Percentiles rank a stretch among this genome's conserved stretches.
phyloP scores from a whole-genome alignment of 2,113 vertebrate species.

The Sinocyclocheilus maitianheensis region DNA sequence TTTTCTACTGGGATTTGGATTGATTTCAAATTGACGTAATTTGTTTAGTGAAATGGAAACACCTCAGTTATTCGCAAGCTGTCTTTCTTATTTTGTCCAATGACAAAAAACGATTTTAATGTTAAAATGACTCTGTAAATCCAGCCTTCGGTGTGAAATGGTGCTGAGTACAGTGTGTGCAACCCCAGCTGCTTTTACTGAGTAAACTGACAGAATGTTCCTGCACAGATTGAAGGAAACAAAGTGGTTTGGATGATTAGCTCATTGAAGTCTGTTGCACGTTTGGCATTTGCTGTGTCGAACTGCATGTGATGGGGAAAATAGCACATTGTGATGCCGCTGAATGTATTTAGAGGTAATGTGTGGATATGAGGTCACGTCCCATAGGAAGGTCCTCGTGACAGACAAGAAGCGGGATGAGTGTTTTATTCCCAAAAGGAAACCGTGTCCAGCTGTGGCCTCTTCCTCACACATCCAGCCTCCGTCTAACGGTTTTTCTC shows the following conservation, averaged over 20 bases:
- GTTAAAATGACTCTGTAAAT: not conserved
- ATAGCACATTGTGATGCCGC: not conserved
- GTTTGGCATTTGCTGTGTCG: conserved; percentile 33
- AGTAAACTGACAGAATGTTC: not conserved
- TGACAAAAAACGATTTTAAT: not conserved
- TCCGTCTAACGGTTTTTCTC: conserved; percentile 57
- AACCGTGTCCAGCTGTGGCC: conserved; percentile 29
- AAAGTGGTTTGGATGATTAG: not conserved
- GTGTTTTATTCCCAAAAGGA: conserved; percentile 1
- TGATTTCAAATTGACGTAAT: not conserved
- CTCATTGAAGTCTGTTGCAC: not conserved
- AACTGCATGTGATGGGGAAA: conserved; percentile 11
- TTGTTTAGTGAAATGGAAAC: not conserved
- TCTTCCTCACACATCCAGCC: conserved; percentile 51
- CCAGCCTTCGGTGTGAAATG: not conserved
- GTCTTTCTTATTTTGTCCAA: not conserved
- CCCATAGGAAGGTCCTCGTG: conserved; percentile 49
- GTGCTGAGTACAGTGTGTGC: not conserved
- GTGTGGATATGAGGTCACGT: conserved; percentile 44
- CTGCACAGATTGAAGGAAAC: not conserved
- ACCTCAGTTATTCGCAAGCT: not conserved
- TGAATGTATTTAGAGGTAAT: not conserved
- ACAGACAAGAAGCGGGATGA: not conserved
- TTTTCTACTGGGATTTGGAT: not conserved
- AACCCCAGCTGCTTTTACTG: conserved; percentile 13